phyloP scores from a whole-genome alignment of 2,113 vertebrate genomes.

The Dendrocopos noguchii region DNA sequence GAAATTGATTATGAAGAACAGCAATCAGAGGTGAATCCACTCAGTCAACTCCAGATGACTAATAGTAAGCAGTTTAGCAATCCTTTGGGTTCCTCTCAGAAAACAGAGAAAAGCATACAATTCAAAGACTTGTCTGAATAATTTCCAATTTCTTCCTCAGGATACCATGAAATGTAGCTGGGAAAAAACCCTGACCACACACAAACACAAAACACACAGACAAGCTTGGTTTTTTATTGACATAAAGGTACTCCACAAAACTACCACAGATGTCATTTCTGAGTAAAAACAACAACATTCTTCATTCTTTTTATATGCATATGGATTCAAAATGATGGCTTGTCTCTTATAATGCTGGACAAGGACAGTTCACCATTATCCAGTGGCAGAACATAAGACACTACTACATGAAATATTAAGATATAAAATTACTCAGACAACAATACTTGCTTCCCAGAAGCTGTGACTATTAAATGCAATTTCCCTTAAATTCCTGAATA shows the following conservation, averaged over 20 bases:
- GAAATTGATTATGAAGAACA: neutral
- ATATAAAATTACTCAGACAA: neutral
- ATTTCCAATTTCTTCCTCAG: neutral
- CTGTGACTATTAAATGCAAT: neutral
- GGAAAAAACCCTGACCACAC: neutral
- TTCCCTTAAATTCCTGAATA: neutral
- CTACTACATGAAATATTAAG: neutral
- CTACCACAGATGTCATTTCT: neutral
- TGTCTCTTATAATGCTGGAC: neutral
- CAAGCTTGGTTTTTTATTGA: neutral
- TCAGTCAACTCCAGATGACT: neutral
- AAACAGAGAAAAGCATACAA: neutral
- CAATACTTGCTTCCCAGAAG: neutral
- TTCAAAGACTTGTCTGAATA: neutral
- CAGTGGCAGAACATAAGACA: neutral
- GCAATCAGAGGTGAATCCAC: neutral
- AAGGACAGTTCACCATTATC: neutral
- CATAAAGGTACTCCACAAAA: neutral
- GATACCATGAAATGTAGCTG: neutral
- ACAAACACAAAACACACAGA: neutral
- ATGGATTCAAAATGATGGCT: neutral
- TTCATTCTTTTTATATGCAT: neutral
- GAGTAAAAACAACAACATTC: neutral
- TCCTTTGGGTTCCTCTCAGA: neutral
- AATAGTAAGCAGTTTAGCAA: neutral